phyloP scores from a whole-genome alignment of 2,797 vertebrate species.

The Crotalus adamanteus region DNA sequence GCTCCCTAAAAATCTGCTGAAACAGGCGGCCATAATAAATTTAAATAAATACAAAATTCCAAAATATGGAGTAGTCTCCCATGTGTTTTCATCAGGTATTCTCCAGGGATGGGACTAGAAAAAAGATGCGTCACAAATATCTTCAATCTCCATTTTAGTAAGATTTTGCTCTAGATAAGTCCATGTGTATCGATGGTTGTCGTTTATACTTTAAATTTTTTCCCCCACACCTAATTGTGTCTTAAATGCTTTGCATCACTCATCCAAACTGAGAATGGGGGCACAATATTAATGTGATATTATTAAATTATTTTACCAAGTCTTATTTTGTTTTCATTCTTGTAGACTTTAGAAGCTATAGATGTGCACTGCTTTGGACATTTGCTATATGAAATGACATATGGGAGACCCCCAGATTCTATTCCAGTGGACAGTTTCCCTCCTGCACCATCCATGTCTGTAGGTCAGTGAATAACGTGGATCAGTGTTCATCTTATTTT shows the following conservation, averaged over 20 bases:
- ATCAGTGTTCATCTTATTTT: not conserved
- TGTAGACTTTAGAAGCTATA: slow-evolving; percentile 86
- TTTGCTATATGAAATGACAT: slow-evolving; percentile 95
- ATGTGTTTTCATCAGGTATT: not conserved
- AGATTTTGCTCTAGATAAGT: not conserved
- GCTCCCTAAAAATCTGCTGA: not conserved
- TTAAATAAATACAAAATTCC: not conserved
- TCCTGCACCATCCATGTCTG: slow-evolving; percentile 76
- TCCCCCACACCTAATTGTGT: no score
- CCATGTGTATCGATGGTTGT: not conserved
- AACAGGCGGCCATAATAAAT: not conserved
- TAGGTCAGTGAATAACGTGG: slow-evolving; percentile 79
- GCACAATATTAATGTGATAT: not conserved
- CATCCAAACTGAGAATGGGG: not conserved
- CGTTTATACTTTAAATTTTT: not conserved
- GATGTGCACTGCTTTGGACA: slow-evolving; percentile 94
- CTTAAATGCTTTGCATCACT: not conserved
- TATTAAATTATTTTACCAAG: not conserved
- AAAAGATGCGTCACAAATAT: not conserved
- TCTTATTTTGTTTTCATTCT: not conserved
- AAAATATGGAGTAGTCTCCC: not conserved
- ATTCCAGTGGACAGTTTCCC: slow-evolving; percentile 86
- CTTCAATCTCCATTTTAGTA: not conserved
- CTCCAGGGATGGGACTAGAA: not conserved
- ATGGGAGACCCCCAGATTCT: slow-evolving; percentile 84